Base-by-base conservation (phyloP, 1,140 invertebrate genomes). In the Thrips palmi region DNA sequence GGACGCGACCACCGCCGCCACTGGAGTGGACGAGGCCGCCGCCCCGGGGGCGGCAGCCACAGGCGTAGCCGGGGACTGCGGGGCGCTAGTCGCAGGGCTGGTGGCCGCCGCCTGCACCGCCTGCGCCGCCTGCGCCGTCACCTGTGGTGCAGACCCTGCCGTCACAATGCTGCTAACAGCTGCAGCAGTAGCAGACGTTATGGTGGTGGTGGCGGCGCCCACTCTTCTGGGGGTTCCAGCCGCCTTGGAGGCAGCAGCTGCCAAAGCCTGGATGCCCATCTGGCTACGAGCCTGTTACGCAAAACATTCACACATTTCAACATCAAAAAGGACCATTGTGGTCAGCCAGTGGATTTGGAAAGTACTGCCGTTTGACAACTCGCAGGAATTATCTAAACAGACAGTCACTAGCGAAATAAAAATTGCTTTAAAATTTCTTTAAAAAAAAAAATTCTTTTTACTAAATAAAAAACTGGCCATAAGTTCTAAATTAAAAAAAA, bases 211-310 rank as follows among this genome's bases (percentile, higher is more conserved):
- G n/a, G n/a, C n/a, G n/a, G n/a, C n/a, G n/a, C n/a, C n/a, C n/a
- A n/a, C n/a, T n/a, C n/a, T n/a, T n/a, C n/a, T n/a, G n/a, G n/a
- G n/a, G n/a, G n/a, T 77, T 79, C n/a, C n/a, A n/a, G n/a, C n/a
- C n/a, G n/a, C n/a, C n/a, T n/a, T n/a, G 2, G 82, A 78, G 23
- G 82, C 83, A 1, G 81, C 80, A 8, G 78, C 72, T 11, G 81
- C 77, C 5, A 88, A 55, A 1, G 83, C 71, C 15, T 80, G 78
- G 17, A 84, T 77, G 33, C 74, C 22, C 56, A 58, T 18, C 23
- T 20, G 33, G 19, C 11, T 34, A 21, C n/a, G 23, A 37, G 17
- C 59, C 64, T 10, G 15, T 33, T 33, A 8, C 10, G 17, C 10
- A 10, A 33, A 33, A n/a, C 25, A 10, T 10, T 27, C 10, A 10